Conservation (phyloP, 2,113 vertebrate genomes). For the Arizona elegans region DNA sequence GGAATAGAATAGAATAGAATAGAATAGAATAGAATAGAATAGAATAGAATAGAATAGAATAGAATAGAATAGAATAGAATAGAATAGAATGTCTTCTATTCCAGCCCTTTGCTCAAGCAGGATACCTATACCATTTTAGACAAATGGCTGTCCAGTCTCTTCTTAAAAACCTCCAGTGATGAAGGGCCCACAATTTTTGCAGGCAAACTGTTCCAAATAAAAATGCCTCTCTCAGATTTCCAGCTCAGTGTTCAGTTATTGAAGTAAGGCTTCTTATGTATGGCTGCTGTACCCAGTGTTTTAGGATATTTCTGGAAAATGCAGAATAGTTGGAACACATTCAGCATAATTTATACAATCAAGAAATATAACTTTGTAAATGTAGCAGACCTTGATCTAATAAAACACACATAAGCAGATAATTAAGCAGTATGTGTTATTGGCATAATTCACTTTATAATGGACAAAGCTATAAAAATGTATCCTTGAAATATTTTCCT, state of each 20-base stretch:
- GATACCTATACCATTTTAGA: too few species aligned
- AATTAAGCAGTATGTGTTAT: not conserved
- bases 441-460: not conserved
- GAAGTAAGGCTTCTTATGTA: not conserved
- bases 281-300: not conserved
- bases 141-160: too few species aligned
- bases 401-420: not conserved
- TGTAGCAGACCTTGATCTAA: not conserved
- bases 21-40: too few species aligned
- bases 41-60: too few species aligned
- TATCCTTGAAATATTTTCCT: not conserved
- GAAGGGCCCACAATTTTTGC: too few species aligned
- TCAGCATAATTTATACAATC: not conserved
- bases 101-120: too few species aligned
- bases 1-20: too few species aligned
- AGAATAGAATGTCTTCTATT: too few species aligned
- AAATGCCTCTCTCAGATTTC: not conserved
- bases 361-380: not conserved
- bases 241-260: not conserved
- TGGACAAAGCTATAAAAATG: not conserved
- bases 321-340: not conserved
- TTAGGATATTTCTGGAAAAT: not conserved
- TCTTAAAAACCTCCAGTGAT: too few species aligned
- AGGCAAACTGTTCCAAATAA: not conserved
- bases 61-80: too few species aligned